Percentiles rank a stretch among this genome's conserved stretches.
phyloP scores from a whole-genome alignment of 2,888 invertebrate genomes.

The Euproctis similis region DNA sequence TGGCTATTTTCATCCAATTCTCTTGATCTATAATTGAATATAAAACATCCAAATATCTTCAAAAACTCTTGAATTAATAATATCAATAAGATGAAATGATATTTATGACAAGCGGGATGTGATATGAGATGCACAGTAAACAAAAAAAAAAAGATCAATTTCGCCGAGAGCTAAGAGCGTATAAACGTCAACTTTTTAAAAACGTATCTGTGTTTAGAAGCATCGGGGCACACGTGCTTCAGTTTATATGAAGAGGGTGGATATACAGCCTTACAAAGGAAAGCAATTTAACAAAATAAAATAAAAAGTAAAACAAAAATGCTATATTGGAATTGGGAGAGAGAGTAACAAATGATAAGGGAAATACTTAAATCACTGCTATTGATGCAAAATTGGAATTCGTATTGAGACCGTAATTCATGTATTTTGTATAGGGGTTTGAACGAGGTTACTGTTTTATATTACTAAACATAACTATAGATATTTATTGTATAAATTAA shows the following conservation, averaged over 20 bases:
- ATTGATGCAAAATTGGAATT: constrained; percentile 63
- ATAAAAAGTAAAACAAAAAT: too few species aligned
- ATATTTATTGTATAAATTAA: too few species aligned
- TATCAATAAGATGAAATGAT: too few species aligned
- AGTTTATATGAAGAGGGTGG: constrained; percentile 55
- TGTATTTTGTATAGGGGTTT: constrained; percentile 17
- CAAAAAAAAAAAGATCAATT: constrained; percentile 50
- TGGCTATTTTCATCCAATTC: too few species aligned
- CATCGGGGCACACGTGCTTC: constrained; percentile 35
- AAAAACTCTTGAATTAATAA: too few species aligned
- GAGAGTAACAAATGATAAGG: constrained; percentile 68
- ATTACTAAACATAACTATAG: too few species aligned
- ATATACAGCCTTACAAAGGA: constrained; percentile 59
- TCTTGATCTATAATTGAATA: too few species aligned
- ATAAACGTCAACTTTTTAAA: constrained; percentile 68
- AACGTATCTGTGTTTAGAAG: constrained; percentile 62
- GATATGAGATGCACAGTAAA: constrained; percentile 19
- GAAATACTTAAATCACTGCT: constrained; percentile 70
- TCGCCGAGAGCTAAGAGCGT: constrained; percentile 61
- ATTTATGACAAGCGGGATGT: constrained; percentile 13
- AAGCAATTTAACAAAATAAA: constrained; percentile 74
- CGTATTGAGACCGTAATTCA: constrained; percentile 35
- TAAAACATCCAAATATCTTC: too few species aligned
- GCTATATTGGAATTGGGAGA: constrained; percentile 55
- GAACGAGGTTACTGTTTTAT: constrained; percentile 1